Evolutionary conservation across 2,888 invertebrate species (phyloP).

Genomic region (Tolmerus cingulatus): DNA sequence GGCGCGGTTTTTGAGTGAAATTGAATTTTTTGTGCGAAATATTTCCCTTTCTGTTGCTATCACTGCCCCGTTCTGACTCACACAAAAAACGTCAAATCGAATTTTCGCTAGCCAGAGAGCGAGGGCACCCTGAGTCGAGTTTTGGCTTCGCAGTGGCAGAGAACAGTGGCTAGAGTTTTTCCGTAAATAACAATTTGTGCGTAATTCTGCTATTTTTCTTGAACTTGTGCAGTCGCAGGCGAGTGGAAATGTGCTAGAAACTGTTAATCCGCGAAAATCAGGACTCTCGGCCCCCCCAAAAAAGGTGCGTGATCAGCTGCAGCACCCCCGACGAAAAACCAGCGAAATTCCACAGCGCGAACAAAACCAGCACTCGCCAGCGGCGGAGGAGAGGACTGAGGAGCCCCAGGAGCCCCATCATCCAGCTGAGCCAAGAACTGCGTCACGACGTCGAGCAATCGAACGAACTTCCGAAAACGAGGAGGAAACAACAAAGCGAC

Average conservation of each 20-base stretch:
- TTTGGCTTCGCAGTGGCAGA: slow-evolving; percentile 22
- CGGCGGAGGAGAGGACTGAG: background rate
- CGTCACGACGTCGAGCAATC: slow-evolving; percentile 43
- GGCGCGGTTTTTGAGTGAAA: background rate
- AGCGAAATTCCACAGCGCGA: background rate
- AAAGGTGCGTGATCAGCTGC: background rate
- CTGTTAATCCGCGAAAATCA: slow-evolving; percentile 5
- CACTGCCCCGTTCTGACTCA: background rate
- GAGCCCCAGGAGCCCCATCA: background rate
- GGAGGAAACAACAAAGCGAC: background rate
- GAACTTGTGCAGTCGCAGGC: background rate
- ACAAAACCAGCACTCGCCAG: background rate
- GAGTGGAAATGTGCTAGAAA: slow-evolving; percentile 40
- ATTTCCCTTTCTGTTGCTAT: background rate
- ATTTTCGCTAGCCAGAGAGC: background rate
- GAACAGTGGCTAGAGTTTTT: slow-evolving; percentile 7
- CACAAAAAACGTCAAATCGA: background rate
- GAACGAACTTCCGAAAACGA: slow-evolving; percentile 16
- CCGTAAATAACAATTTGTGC: slow-evolving; percentile 47
- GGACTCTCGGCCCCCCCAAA: background rate
- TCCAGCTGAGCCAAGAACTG: slow-evolving; percentile 16
- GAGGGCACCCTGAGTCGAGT: background rate
- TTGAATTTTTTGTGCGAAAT: background rate
- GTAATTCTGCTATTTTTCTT: slow-evolving; percentile 43
- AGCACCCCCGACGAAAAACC: slow-evolving; percentile 11